Conservation (phyloP, 1,140 invertebrate genomes). For the Trichonephila clavata region DNA sequence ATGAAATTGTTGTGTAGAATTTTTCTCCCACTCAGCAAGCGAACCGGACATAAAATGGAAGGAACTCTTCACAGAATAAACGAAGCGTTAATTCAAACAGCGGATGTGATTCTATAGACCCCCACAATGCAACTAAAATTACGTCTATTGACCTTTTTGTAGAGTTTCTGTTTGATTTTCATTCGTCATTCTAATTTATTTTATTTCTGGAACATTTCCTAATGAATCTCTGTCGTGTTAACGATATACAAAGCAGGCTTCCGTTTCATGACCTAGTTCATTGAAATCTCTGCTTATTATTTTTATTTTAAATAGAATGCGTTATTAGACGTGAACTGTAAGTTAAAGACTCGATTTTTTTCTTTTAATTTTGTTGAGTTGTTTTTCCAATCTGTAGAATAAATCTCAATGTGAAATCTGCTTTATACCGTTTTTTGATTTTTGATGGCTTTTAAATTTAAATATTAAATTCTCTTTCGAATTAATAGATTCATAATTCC, state of each 20-base stretch:
- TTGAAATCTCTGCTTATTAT: background rate
- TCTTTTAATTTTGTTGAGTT: too few relatives aligned
- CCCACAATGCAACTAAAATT: background rate
- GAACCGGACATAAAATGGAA: slow-evolving; percentile 16
- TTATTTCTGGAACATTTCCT: background rate
- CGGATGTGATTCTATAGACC: slow-evolving; percentile 45
- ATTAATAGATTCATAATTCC: too few relatives aligned
- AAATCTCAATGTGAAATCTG: too few relatives aligned
- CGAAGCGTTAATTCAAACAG: slow-evolving; percentile 40
- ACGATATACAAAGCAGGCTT: background rate
- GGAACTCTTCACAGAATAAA: slow-evolving; percentile 23
- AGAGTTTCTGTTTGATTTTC: background rate
- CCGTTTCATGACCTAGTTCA: background rate
- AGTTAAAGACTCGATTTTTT: too few relatives aligned
- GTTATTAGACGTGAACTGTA: too few relatives aligned
- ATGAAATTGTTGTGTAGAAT: background rate
- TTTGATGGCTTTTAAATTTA: too few relatives aligned
- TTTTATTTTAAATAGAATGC: too few relatives aligned
- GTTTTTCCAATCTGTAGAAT: too few relatives aligned
- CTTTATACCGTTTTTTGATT: too few relatives aligned
- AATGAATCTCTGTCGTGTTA: background rate
- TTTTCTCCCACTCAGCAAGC: background rate
- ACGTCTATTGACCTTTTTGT: slow-evolving; percentile 42
- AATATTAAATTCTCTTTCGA: too few relatives aligned
- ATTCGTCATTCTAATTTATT: background rate